phyloP scores from a whole-genome alignment of 2,797 vertebrate genomes.

The Sylvilagus floridanus region DNA sequence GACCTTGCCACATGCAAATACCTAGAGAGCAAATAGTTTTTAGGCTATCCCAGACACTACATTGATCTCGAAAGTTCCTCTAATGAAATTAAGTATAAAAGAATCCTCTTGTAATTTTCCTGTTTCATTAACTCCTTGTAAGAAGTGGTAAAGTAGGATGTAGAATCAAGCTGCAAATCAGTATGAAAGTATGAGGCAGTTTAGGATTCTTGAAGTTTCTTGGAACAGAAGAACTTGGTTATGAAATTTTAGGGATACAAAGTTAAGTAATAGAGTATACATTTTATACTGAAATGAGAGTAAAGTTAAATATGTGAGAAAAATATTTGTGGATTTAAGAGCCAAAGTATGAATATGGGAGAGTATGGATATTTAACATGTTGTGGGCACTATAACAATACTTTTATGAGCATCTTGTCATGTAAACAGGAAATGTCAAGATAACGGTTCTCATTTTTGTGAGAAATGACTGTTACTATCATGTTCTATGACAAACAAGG shows the following conservation, averaged over 20 bases:
- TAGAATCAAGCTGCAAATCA: not conserved
- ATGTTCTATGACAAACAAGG: not conserved
- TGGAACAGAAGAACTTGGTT: not conserved
- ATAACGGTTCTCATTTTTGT: not conserved
- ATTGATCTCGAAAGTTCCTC: not conserved
- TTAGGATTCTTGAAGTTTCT: not conserved
- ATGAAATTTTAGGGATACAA: not conserved
- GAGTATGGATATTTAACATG: not conserved
- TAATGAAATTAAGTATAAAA: not conserved
- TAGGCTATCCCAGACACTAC: not conserved
- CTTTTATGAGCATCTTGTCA: not conserved
- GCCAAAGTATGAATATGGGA: not conserved
- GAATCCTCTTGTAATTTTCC: not conserved
- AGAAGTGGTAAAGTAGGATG: not conserved
- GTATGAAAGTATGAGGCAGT: not conserved
- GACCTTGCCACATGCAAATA: not conserved
- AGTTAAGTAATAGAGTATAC: not conserved
- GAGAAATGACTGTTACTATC: not conserved
- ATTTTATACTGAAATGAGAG: not conserved
- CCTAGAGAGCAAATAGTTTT: not conserved
- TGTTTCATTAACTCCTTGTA: not conserved
- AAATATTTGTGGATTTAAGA: not conserved
- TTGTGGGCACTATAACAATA: not conserved
- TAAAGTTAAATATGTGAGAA: not conserved
- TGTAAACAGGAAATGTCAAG: not conserved